Percentiles rank a stretch among this genome's conserved stretches.
These are phyloP conservation scores for Todiramphus saurophagus DNA, from an alignment of 2,113 vertebrate species.

Conservation along the genomic window DNA sequence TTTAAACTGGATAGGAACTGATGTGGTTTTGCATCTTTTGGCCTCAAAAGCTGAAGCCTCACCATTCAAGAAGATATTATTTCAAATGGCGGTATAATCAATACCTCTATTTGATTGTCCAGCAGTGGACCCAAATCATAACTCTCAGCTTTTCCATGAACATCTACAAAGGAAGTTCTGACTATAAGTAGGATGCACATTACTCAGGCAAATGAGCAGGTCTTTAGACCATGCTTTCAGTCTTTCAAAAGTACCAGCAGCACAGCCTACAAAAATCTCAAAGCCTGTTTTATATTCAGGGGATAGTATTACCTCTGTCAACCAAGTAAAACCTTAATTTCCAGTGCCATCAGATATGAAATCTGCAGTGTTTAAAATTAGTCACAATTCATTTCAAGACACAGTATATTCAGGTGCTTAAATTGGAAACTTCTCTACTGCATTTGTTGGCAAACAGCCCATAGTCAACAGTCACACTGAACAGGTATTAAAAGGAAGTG, in stretches of 20 bases:
- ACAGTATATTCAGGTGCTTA: neutral
- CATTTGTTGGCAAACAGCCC: neutral
- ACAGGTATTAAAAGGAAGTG: fast-evolving
- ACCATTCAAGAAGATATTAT: neutral
- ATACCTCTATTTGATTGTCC: neutral
- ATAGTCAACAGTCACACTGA: neutral
- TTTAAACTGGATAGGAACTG: neutral
- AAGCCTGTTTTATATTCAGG: neutral
- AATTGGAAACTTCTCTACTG: neutral
- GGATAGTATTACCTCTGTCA: neutral
- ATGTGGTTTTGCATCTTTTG: neutral
- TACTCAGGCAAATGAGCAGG: neutral
- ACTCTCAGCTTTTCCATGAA: neutral
- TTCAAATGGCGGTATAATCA: neutral
- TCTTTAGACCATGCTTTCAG: neutral
- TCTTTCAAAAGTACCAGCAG: neutral
- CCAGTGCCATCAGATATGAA: neutral
- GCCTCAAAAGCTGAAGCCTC: neutral
- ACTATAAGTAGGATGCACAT: neutral
- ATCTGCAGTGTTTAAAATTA: neutral
- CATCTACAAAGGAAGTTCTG: neutral
- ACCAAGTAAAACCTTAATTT: neutral
- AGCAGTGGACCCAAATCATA: neutral
- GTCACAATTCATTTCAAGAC: neutral
- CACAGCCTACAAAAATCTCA: neutral